A percentile compares a stretch with the other conserved stretches of the same genome.
These are phyloP conservation scores for Disparrhopalites patrizii DNA, from an alignment of 2,888 invertebrate species.

Conservation along the genomic window DNA sequence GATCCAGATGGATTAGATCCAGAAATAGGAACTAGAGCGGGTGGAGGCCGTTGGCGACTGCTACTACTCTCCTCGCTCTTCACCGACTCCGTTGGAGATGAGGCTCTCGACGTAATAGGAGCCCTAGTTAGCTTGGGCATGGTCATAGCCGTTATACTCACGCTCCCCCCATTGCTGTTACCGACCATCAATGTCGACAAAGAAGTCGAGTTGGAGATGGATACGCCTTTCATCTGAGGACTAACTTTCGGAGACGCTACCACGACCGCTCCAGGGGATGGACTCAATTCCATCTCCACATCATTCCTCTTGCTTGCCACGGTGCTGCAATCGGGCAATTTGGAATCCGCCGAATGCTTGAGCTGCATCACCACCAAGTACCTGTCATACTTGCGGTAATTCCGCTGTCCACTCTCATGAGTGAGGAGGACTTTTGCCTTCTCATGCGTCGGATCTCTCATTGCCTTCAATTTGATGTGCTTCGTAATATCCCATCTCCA, in stretches of 20 bases:
- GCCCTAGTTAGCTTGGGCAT: conserved; percentile 42
- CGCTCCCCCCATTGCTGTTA: too few relatives aligned
- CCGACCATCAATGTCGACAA: too few relatives aligned
- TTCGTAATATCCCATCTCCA: conserved; percentile 97
- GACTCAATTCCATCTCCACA: conserved; percentile 31
- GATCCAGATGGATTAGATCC: conserved; percentile 3
- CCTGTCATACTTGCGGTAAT: conserved; percentile 89
- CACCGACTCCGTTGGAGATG: conserved; percentile 24
- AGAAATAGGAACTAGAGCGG: conserved; percentile 14
- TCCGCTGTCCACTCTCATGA: conserved; percentile 75
- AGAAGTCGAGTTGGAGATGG: conserved; percentile 22
- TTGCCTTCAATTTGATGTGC: conserved; percentile 86
- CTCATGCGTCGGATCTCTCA: conserved; percentile 77
- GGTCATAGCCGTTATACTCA: too few relatives aligned
- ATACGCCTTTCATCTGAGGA: conserved; percentile 20
- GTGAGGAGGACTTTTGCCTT: conserved; percentile 74
- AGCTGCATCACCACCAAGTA: conserved; percentile 71
- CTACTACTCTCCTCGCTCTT: conserved; percentile 24
- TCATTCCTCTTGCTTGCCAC: conserved; percentile 40
- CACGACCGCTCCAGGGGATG: conserved; percentile 9
- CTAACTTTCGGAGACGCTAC: conserved; percentile 31
- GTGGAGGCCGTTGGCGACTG: conserved; percentile 19
- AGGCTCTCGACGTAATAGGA: conserved; percentile 24
- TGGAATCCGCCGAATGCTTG: conserved; percentile 44
- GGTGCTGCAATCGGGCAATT: conserved; percentile 45